Evolutionary conservation across 2,888 invertebrate species (phyloP), one percentile per base, ranked within the genome.

Genomic region (Dusona sp.): DNA sequence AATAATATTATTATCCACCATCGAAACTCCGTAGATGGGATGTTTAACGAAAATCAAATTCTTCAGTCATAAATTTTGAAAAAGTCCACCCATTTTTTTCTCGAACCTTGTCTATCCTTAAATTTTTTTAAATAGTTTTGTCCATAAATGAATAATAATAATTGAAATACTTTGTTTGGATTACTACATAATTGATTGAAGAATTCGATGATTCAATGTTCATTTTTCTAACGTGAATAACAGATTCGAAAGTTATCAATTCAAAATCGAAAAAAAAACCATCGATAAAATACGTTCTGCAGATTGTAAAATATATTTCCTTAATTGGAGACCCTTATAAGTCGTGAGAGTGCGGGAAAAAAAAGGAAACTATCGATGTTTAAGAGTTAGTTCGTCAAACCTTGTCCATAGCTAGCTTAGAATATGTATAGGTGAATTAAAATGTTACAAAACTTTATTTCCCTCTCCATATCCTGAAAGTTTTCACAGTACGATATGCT

Each of bases 401-500:
- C 42, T 78, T 22, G 22, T 45, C 65, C 29, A 54, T 22, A 13
- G 4, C 51, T 36, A n/a, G 3, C 25, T 36, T 33, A 8, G 9
- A 25, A 61, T 65, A 48, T 16, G 29, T 13, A 48, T 7, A 13
- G 19, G 25, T 51, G 48, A 33, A 57, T 74, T 70, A 64, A 78
- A 74, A 82, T 79, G 36, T 75, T 25, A 42, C 29, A n/a, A 57
- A 81, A 77, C 77, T 80, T 85, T 77, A n/a, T 42, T 38, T 48
- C 57, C 19, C 19, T 42, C 33, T 36, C 42, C 25, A 16, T 16
- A 38, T 42, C 48, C n/a, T 13, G 13, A 61, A 73, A 74, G 57
- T 78, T 82, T 72, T 68, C 25, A 72, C 65, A 65, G 25, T 73
- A 80, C 36, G 22, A 38, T 73, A 70, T 79, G 73, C 77, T 77